Percentiles rank a stretch among this genome's conserved stretches.
phyloP scores from a whole-genome alignment of 2,888 invertebrate species.

The Alsophila aescularia region DNA sequence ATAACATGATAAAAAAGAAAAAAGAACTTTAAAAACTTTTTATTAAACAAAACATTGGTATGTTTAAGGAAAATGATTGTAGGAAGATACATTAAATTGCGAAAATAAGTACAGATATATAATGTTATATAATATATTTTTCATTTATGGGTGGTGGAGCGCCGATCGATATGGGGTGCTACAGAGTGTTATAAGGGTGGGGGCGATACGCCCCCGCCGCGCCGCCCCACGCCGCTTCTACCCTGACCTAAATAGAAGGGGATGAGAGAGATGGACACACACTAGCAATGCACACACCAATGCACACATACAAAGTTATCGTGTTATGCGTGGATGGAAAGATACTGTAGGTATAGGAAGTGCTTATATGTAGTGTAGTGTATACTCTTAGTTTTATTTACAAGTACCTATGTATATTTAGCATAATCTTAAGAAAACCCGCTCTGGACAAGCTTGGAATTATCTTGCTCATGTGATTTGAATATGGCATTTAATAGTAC shows the following conservation, averaged over 20 bases:
- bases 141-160: constrained; percentile 45
- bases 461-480: too few relatives aligned
- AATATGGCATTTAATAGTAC: too few relatives aligned
- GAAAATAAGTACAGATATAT: constrained; percentile 1
- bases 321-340: not conserved
- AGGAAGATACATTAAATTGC: not conserved
- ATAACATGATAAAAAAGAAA: constrained; percentile 6
- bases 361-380: constrained; percentile 3
- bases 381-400: not conserved
- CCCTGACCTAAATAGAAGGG: constrained; percentile 71
- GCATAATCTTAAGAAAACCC: too few relatives aligned
- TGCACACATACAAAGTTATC: constrained; percentile 31
- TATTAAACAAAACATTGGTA: constrained; percentile 6
- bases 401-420: too few relatives aligned
- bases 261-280: constrained; percentile 57
- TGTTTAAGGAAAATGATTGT: constrained; percentile 4
- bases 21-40: constrained; percentile 1
- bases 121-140: constrained; percentile 41
- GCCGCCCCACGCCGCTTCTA: constrained; percentile 56
- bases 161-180: constrained; percentile 60
- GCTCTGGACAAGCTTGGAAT: too few relatives aligned
- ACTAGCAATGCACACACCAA: constrained; percentile 39
- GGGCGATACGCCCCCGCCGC: constrained; percentile 60
- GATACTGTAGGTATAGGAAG: constrained; percentile 15
- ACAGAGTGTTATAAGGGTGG: constrained; percentile 27